phyloP scores from a whole-genome alignment of 2,113 vertebrate genomes.

The Myxocyprinus asiaticus region DNA sequence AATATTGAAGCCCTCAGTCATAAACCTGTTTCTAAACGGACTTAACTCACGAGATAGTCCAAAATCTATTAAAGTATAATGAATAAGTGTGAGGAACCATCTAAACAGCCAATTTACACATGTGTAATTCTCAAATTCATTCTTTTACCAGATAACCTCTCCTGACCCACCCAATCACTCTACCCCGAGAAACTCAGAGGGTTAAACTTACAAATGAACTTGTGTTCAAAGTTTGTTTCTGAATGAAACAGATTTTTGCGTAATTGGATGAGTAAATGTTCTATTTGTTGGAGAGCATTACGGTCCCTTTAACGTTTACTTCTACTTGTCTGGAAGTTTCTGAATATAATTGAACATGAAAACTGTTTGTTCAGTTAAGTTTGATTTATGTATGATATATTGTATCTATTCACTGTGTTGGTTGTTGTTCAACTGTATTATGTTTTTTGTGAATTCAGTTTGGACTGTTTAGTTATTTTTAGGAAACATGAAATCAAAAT shows the following conservation, averaged over 20 bases:
- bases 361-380: neutral
- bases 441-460: neutral
- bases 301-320: constrained; percentile 82
- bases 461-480: neutral
- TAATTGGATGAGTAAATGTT: constrained; percentile 13
- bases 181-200: constrained; percentile 77
- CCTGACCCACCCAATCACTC: too few species aligned
- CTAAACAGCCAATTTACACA: constrained; percentile 14
- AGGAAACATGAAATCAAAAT: neutral
- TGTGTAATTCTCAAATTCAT: neutral
- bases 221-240: too few species aligned
- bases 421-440: neutral
- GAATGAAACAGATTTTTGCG: neutral
- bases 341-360: too few species aligned
- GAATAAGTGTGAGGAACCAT: neutral
- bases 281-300: constrained; percentile 40
- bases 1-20: constrained; percentile 68
- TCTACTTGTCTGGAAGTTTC: neutral
- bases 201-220: constrained; percentile 70
- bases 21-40: constrained; percentile 74
- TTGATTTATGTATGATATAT: neutral
- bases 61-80: neutral
- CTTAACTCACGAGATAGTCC: constrained; percentile 51
- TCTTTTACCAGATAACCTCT: too few species aligned
- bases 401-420: constrained; percentile 35